Percentiles rank a stretch among this genome's conserved stretches.
phyloP scores from a whole-genome alignment of 35 echinoderm and acorn worm genomes.

The Heliocidaris tuberculata region DNA sequence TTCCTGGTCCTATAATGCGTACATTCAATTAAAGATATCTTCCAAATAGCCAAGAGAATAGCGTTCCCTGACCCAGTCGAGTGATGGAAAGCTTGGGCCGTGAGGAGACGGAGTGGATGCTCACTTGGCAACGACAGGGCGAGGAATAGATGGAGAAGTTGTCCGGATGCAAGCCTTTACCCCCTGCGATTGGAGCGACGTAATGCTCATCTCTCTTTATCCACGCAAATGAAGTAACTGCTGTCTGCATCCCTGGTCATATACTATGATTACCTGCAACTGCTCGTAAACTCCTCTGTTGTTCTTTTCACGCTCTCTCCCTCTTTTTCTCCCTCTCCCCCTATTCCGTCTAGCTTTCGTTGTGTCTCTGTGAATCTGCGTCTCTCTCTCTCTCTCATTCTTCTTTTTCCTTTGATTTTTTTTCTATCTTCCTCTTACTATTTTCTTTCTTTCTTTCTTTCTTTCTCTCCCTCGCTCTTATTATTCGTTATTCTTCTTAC shows the following conservation, averaged over 20 bases:
- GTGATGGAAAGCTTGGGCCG: background rate
- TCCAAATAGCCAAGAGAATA: background rate
- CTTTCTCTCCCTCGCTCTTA: background rate
- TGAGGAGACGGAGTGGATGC: background rate
- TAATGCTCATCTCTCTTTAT: background rate
- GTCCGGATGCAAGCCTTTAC: background rate
- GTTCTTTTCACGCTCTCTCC: background rate
- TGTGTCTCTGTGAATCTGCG: background rate
- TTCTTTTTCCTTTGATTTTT: too few relatives aligned
- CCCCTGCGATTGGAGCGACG: background rate
- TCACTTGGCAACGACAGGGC: background rate
- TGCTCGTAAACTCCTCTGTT: background rate
- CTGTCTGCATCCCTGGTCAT: background rate
- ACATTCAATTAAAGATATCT: background rate
- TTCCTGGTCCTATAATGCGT: background rate
- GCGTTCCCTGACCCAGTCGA: background rate
- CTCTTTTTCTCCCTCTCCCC: background rate
- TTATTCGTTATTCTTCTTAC: background rate
- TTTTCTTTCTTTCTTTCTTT: too few relatives aligned
- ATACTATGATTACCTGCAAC: background rate
- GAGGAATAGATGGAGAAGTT: background rate
- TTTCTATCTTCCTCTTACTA: background rate
- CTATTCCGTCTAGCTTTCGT: background rate
- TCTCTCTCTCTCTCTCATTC: background rate
- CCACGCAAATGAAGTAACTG: background rate